phyloP scores from a whole-genome alignment of 2,888 invertebrate genomes.

The Acrocera orbiculus region DNA sequence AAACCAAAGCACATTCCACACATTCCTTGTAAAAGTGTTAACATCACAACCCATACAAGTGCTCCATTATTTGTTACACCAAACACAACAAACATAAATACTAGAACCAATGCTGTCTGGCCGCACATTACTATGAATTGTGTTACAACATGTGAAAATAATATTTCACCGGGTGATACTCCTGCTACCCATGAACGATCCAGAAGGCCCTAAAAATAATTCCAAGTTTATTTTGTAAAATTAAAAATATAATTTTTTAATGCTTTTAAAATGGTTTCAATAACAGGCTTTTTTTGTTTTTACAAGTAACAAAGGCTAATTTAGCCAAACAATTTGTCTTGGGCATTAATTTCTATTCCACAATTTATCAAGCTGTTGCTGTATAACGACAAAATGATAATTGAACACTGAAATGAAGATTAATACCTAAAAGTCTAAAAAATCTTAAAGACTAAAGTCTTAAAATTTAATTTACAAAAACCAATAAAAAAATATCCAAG shows the following conservation, averaged over 20 bases:
- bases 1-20: conserved; percentile 97
- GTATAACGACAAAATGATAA: too few species aligned
- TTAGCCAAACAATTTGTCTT: too few species aligned
- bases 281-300: background rate
- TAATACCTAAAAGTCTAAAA: too few species aligned
- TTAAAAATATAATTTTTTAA: background rate
- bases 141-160: conserved; percentile 83
- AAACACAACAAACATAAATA: conserved; percentile 83
- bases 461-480: too few species aligned
- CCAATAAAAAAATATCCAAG: too few species aligned
- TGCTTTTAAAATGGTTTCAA: background rate
- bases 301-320: too few species aligned
- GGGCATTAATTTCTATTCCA: too few species aligned
- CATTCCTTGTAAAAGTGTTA: conserved; percentile 77
- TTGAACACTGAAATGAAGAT: too few species aligned
- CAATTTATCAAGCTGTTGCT: too few species aligned
- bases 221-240: background rate
- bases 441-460: too few species aligned
- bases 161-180: conserved; percentile 76
- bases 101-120: conserved; percentile 75
- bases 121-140: conserved; percentile 93
- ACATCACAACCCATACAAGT: conserved; percentile 61
- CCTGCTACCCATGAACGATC: conserved; percentile 91
- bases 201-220: conserved; percentile 43
- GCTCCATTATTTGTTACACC: conserved; percentile 81